Evolutionary conservation across 2,888 invertebrate species (phyloP), one percentile per base, ranked within the genome.

Genomic region (Stenoptilia bipunctidactyla): DNA sequence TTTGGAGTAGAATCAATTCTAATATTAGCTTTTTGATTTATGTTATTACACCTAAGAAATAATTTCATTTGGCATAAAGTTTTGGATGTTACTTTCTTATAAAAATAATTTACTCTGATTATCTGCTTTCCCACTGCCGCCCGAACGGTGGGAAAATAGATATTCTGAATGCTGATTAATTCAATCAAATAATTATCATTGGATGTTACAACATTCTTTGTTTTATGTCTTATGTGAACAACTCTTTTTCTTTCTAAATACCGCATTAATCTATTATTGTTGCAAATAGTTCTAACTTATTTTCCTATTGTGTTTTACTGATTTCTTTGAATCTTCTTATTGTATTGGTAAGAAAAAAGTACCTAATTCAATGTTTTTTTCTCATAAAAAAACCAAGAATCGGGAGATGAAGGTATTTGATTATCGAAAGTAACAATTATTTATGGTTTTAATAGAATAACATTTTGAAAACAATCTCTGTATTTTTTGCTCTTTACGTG

Each of bases 341-440:
- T 45, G 48, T 53, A 45, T 45, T 48, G 62, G 50, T 37, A 1
- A 36, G 54, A 8, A 30, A 27, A 44, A 44, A 44, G 76, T 58
- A 73, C 76, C 67, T 59, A 65, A 60, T 76, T 80, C 53, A 61
- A 64, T 71, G 76, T 56, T 68, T 76, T 82, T 80, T 76, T 66
- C 49, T 15, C 5, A 53, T 56, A 75, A 80, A 80, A 82, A 75
- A 58, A 71, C 74, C 61, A 75, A 47, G 58, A 80, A 70, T 71
- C 57, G 66, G 73, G 76, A 42, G 73, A 47, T 20, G 20, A 3
- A 5, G 20, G 8, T 20, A 20, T 20, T 20, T 20, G 20, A 20
- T 5, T 20, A 5, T 8, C 20, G 8, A 8, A 20, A 20, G 8
- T 20, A 8, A 20, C 20, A n/a, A n/a, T n/a, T n/a, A n/a, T n/a